Conservation (phyloP, 2,113 vertebrate genomes). For the Geothlypis trichas region DNA sequence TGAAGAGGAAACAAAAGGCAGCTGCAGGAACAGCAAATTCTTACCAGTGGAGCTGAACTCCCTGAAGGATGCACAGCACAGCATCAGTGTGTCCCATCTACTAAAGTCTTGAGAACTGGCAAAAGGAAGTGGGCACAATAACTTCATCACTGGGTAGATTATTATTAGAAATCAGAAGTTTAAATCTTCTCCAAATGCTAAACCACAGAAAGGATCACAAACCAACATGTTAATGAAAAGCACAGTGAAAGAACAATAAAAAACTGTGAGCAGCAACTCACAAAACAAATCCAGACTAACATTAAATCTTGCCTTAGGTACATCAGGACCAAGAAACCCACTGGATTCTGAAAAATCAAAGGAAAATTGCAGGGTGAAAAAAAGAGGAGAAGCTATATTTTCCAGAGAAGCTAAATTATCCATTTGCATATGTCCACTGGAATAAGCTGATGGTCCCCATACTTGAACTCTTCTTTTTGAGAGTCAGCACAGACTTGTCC, state of each 20-base stretch:
- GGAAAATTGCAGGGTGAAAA: not conserved
- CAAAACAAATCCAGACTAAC: not conserved
- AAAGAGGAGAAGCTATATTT: not conserved
- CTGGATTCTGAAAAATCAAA: not conserved
- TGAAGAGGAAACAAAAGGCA: not conserved
- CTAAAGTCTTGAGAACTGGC: not conserved
- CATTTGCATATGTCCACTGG: not conserved
- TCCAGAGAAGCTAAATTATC: not conserved
- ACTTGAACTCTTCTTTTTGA: not conserved
- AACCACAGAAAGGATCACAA: not conserved
- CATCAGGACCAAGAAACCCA: not conserved
- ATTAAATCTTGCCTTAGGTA: not conserved
- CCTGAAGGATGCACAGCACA: not conserved
- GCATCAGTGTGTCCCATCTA: not conserved
- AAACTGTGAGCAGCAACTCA: not conserved
- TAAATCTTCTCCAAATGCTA: not conserved
- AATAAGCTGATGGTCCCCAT: not conserved
- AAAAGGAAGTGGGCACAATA: not conserved
- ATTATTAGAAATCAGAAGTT: not conserved
- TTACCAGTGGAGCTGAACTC: not conserved
- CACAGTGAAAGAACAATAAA: not conserved
- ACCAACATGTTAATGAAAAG: not conserved
- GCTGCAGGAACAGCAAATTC: not conserved
- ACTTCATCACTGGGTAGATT: not conserved
- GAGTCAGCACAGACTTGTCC: not conserved